These are phyloP conservation scores for Charaxes varanes DNA, from an alignment of 1,140 invertebrate species.

Conservation along the genomic window DNA sequence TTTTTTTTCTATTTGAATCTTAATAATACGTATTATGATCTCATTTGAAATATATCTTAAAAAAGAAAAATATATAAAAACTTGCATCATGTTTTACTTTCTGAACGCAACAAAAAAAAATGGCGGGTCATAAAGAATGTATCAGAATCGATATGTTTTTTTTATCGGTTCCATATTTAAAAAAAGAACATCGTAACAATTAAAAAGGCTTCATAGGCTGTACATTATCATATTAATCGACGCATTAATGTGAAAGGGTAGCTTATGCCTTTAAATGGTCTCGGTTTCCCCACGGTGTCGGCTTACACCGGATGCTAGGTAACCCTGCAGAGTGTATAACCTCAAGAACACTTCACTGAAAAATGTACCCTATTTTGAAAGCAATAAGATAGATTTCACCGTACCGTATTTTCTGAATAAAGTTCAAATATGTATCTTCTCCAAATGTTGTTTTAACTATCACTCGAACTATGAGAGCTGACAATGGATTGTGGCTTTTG, in stretches of 20 bases:
- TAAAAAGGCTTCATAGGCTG: background rate
- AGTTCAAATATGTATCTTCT: constrained; percentile 28
- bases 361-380: constrained; percentile 16
- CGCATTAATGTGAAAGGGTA: constrained; percentile 32
- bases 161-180: too few relatives aligned
- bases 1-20: too few relatives aligned
- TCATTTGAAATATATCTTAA: too few relatives aligned
- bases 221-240: constrained; percentile 30
- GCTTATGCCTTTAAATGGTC: constrained; percentile 39
- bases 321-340: constrained; percentile 47
- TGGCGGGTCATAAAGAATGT: too few relatives aligned
- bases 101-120: too few relatives aligned
- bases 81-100: too few relatives aligned
- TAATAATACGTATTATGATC: too few relatives aligned
- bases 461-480: constrained; percentile 9
- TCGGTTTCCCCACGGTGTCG: constrained; percentile 62
- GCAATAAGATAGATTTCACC: constrained; percentile 17
- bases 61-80: too few relatives aligned
- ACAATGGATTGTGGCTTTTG: constrained; percentile 5
- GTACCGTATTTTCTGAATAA: background rate
- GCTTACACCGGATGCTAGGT: constrained; percentile 64
- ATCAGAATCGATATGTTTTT: too few relatives aligned
- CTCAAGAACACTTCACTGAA: constrained; percentile 13
- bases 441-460: constrained; percentile 23
- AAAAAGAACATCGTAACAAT: constrained; percentile 1